Evolutionary conservation across 2,888 invertebrate species (phyloP), one percentile per base, ranked within the genome.

Genomic region (Tetranychus truncatus): DNA sequence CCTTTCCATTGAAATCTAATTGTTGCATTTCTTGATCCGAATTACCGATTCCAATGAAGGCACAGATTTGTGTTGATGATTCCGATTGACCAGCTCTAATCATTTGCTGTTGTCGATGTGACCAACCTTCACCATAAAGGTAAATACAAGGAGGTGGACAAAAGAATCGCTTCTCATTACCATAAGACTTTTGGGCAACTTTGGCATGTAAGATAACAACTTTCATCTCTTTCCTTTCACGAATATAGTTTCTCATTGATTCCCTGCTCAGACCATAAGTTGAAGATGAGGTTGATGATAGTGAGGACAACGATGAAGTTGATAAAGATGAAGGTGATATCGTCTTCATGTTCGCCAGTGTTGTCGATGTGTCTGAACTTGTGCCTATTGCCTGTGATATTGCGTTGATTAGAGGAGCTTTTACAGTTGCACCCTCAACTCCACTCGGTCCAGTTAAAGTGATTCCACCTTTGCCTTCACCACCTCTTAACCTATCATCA

Each of bases 101-200:
- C 90, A 95, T 91, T 82, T 94, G 91, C 83, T 95, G 95, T 81
- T 93, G 91, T 77, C 95, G 88, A 84, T 92, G 87, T 81, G 94
- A 88, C 99, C 99, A 99, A 18, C 97, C 99, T 80, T 92, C 94
- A n/a, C 97, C 97, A 81, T 92, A 92, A 78, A 99, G 86, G 84
- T 99, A 99, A 81, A 99, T 95, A 84, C 97, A 99, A 0, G 99
- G 99, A 1, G 99, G 99, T 0, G 99, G 99, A 81, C 97, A 99
- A 85, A 99, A 99, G 85, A 99, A 99, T 84, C 99, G 87, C 84
- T 99, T 99, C 82, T 99, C 99, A 83, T 97, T 99, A 78, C 99
- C 99, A 82, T 99, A 99, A 0, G 96, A 97, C 82, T 99, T 99
- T 84, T 99, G 99, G 55, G 99, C 99, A 73, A 99, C 99, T 87